A percentile compares a stretch with the other conserved stretches of the same genome.
phyloP scores from a whole-genome alignment of 2,113 vertebrate species.

The Sula dactylatra region DNA sequence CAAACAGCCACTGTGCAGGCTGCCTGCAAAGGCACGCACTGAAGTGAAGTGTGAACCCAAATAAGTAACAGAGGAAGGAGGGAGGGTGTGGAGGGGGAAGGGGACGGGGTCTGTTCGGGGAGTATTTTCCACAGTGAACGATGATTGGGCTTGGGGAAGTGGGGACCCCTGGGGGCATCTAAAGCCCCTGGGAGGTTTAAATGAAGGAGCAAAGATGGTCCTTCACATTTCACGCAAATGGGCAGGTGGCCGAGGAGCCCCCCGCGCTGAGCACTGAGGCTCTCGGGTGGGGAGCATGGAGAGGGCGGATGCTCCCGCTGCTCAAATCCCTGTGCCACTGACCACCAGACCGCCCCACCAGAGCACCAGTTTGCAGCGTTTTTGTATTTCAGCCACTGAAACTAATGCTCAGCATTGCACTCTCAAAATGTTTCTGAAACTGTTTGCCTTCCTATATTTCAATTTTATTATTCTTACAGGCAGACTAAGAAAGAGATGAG shows the following conservation, averaged over 20 bases:
- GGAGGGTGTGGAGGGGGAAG: neutral
- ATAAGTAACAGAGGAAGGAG: constrained; percentile 48
- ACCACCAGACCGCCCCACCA: rapidly evolving
- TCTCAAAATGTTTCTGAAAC: neutral
- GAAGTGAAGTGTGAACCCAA: constrained; percentile 72
- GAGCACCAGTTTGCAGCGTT: neutral
- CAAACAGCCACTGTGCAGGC: constrained; percentile 73
- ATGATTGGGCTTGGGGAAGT: rapidly evolving
- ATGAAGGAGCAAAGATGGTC: neutral
- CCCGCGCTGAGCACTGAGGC: rapidly evolving
- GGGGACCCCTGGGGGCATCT: neutral
- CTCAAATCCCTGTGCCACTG: neutral
- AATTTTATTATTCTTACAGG: neutral
- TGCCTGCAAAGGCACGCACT: constrained; percentile 59
- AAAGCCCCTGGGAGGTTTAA: neutral
- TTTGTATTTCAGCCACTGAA: neutral
- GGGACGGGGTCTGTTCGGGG: neutral
- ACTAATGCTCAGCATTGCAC: neutral
- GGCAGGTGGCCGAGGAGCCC: neutral
- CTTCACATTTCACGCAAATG: neutral
- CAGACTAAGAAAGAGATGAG: neutral
- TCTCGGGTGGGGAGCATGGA: rapidly evolving
- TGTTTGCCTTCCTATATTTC: neutral
- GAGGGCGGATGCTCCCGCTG: neutral
- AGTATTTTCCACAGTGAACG: neutral